Evolutionary conservation across 1,140 invertebrate species (phyloP).

Genomic region (Pseudomyrmex pallidus): DNA sequence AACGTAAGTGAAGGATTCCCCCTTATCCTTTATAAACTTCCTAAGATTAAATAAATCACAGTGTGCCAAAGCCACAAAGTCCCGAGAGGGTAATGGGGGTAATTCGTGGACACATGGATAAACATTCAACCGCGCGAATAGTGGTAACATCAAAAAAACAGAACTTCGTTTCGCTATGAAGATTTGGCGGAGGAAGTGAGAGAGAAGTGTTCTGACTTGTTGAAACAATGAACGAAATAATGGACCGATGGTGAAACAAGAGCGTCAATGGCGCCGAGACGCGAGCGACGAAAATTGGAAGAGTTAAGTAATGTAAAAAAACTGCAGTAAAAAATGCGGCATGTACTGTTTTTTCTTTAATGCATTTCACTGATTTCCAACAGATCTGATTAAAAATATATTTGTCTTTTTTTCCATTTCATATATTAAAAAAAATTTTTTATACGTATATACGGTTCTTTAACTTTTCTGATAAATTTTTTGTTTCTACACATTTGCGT

Average conservation of each 20-base stretch:
- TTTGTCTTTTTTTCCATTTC: no score
- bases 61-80: neutral
- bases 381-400: no score
- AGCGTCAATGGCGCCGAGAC: constrained; percentile 37
- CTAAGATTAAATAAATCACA: constrained; percentile 26
- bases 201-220: neutral
- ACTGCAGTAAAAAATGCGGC: no score
- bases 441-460: no score
- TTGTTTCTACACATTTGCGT: no score
- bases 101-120: constrained; percentile 7
- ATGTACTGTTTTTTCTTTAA: no score
- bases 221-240: constrained; percentile 28
- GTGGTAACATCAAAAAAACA: neutral
- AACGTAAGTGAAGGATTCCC: neutral
- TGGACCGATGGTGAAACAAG: constrained; percentile 19
- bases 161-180: constrained; percentile 7
- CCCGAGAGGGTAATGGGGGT: neutral
- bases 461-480: no score
- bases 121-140: constrained; percentile 5
- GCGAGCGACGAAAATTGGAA: constrained; percentile 34
- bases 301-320: constrained; percentile 44
- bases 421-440: no score
- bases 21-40: neutral
- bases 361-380: no score
- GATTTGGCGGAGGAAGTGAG: neutral